Percentiles rank a stretch among this genome's conserved stretches.
Evolutionary conservation across 2,113 vertebrate species (phyloP).

Genomic region (Galeopterus variegatus): DNA sequence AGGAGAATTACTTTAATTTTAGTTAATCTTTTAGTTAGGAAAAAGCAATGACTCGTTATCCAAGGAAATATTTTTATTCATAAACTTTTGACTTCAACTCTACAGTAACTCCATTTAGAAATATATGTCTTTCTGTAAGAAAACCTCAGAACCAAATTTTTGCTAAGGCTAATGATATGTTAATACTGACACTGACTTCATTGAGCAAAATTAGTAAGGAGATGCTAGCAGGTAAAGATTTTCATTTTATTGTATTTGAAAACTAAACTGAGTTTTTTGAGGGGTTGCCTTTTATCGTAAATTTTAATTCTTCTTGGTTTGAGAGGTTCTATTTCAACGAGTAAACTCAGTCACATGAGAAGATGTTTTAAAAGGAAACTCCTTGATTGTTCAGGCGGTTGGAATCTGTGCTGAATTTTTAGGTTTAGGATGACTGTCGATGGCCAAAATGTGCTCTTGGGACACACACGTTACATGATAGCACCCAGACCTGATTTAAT

Average conservation of each 20-base stretch:
- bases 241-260: not conserved
- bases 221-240: not conserved
- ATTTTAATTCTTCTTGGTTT: slow-evolving; percentile 51
- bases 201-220: not conserved
- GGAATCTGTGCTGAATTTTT: slow-evolving; percentile 86
- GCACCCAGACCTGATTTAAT: slow-evolving; percentile 66
- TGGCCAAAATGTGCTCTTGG: slow-evolving; percentile 81
- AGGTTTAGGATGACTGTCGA: slow-evolving; percentile 83
- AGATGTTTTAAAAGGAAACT: slow-evolving; percentile 83
- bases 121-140: not conserved
- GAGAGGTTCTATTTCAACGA: slow-evolving; percentile 82
- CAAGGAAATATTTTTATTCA: slow-evolving; percentile 13
- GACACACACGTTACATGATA: slow-evolving; percentile 75
- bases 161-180: not conserved
- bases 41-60: not conserved
- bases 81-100: not conserved
- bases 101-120: not conserved
- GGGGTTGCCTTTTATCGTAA: slow-evolving; percentile 32
- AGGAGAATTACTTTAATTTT: not conserved
- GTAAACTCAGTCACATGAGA: slow-evolving; percentile 85
- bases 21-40: not conserved
- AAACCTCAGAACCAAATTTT: not conserved
- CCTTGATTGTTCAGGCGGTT: slow-evolving; percentile 83
- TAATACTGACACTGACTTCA: not conserved
- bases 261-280: not conserved